Evolutionary conservation across 1,140 invertebrate genomes (phyloP).

Genomic region (Apis laboriosa): DNA sequence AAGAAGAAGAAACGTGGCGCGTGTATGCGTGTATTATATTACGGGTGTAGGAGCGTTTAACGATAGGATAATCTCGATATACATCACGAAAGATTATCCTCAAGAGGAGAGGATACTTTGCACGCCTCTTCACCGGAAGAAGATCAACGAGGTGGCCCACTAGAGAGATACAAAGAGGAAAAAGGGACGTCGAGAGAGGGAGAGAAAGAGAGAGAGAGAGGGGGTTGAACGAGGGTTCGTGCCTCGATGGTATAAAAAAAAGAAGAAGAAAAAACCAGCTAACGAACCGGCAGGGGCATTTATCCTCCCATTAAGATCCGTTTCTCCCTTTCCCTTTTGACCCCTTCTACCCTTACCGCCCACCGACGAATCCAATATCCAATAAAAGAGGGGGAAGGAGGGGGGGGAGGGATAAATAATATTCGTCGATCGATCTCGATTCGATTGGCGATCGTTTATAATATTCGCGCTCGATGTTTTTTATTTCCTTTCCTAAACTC

Average conservation of each 20-base stretch:
- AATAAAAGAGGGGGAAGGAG: not conserved
- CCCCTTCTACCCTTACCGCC: not conserved
- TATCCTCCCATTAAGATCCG: conserved; percentile 35
- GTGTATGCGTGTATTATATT: not conserved
- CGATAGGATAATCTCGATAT: conserved; percentile 35
- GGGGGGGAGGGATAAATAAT: too few relatives aligned
- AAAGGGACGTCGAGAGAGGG: conserved; percentile 41
- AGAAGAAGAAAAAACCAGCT: not conserved
- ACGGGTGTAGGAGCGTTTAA: not conserved
- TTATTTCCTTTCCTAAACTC: too few relatives aligned
- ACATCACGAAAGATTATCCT: conserved; percentile 29
- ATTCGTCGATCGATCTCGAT: too few relatives aligned
- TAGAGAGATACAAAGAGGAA: conserved; percentile 48
- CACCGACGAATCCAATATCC: not conserved
- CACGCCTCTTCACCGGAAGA: conserved; percentile 41
- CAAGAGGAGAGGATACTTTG: conserved; percentile 34
- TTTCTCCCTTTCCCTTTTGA: not conserved
- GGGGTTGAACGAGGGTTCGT: conserved; percentile 46
- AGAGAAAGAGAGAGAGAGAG: not conserved
- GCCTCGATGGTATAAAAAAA: conserved; percentile 8
- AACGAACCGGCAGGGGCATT: conserved; percentile 31
- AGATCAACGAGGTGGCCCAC: conserved; percentile 53
- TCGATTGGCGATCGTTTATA: too few relatives aligned
- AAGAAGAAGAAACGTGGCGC: too few relatives aligned
- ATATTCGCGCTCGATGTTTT: too few relatives aligned